Evolutionary conservation across 2,113 vertebrate species (phyloP), one percentile per base, ranked within the genome.

Genomic region (Amblyopsis rosae): DNA sequence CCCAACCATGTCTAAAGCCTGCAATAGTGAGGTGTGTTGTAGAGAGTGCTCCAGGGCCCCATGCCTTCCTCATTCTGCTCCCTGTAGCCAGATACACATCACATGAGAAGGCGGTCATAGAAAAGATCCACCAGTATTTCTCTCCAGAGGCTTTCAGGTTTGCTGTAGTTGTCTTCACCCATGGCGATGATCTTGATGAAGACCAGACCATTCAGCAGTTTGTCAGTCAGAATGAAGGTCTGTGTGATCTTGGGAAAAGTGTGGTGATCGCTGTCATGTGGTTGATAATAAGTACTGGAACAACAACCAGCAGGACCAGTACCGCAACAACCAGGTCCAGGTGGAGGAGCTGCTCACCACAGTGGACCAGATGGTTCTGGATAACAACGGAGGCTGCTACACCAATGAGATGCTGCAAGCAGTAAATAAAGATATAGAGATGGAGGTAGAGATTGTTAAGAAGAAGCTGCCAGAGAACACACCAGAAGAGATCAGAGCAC

Each of bases 271-370:
- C 0, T 87, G 77, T 4, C 81, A 84, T 8, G 78, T 89, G 58
- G 46, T 85, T 12, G 83, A 90, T 16, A 90, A 83, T 12, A 85
- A 58, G 59, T 15, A 80, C 68, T 85, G 84, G 84, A 2, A 26
- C 26, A 45, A 72, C 19, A 55, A 62, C 0, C n/a, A 1, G 19
- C 60, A 57, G 15, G 3, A 68, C 0, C 16, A 33, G 1, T 73
- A 86, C 71, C 68, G 65, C 50, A 80, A 45, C 56, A 87, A 87
- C 70, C 59, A 17, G 49, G 32, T 70, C 17, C 85, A 86, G 58
- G 0, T 86, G 13, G 58, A 70, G 0, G 48, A 62, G 0, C 69
- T 90, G 0, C 68, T 89, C 6, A 6, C 41, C 26, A 81, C 81
- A 13, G 47, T 90, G 35, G 80, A 89, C 1, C 17, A 35, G 9